A percentile compares a stretch with the other conserved stretches of the same genome.
Conservation (phyloP, 2,888 invertebrate species). For the Aplocera efformata region DNA sequence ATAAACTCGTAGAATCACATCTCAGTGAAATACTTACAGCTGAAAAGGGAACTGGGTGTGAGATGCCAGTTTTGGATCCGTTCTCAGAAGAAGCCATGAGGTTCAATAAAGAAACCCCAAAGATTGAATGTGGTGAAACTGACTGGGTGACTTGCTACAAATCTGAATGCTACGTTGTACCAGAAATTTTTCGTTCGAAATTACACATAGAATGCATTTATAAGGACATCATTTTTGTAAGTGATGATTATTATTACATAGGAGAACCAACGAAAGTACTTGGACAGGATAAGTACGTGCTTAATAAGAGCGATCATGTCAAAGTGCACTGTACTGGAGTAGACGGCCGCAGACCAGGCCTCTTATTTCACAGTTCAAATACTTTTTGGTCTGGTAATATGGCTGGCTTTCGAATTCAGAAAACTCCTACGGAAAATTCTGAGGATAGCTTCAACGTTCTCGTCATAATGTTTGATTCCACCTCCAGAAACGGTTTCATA, state of each 20-base stretch:
- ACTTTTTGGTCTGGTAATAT: constrained; percentile 1
- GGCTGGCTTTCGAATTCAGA: background rate
- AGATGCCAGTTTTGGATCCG: constrained; percentile 1
- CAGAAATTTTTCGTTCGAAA: constrained; percentile 25
- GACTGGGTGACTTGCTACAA: constrained; percentile 8
- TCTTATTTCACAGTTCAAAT: background rate
- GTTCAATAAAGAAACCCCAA: background rate
- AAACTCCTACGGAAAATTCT: background rate
- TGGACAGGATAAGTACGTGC: constrained; percentile 79
- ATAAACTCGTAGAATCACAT: background rate
- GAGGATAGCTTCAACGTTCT: background rate
- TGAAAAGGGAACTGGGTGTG: constrained; percentile 5
- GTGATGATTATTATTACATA: constrained; percentile 31
- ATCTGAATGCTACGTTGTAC: constrained; percentile 12
- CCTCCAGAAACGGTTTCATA: constrained; percentile 91
- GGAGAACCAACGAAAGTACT: constrained; percentile 43
- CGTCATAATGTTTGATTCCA: constrained; percentile 84
- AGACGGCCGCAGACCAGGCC: constrained; percentile 19
- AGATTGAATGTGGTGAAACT: background rate
- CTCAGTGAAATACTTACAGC: background rate
- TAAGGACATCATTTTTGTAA: constrained; percentile 37
- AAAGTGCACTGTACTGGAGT: constrained; percentile 80
- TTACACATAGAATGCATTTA: constrained; percentile 33
- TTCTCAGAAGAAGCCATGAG: constrained; percentile 2
- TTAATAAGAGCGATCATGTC: constrained; percentile 85